These are phyloP conservation scores for Flabesymbios commensalis DNA, from an alignment of 2,888 invertebrate genomes.

Conservation along the genomic window DNA sequence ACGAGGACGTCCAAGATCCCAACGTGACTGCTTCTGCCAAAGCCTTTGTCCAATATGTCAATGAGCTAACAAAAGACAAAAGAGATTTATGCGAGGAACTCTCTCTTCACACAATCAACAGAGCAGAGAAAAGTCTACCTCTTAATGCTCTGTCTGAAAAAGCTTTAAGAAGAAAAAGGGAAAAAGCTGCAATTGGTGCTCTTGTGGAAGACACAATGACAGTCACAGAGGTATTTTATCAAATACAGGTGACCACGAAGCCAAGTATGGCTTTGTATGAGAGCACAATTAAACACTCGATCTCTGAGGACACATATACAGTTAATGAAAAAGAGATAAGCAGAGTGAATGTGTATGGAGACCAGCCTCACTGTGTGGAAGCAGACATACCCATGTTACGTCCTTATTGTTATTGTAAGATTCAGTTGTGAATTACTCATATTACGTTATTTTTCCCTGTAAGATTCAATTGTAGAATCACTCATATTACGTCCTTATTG, in stretches of 20 bases:
- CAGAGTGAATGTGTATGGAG: conserved; percentile 80
- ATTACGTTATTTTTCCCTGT: too few species aligned
- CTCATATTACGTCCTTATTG: too few species aligned
- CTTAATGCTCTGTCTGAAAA: conserved; percentile 40
- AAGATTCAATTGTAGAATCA: too few species aligned
- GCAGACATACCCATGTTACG: conserved; percentile 68
- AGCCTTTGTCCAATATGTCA: conserved; percentile 20
- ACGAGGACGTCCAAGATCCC: conserved; percentile 65
- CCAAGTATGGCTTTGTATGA: conserved; percentile 84
- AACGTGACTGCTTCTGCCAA: conserved; percentile 17
- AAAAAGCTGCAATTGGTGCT: conserved; percentile 82
- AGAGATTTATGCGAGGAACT: conserved; percentile 20
- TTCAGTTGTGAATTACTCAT: too few species aligned
- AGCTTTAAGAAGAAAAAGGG: conserved; percentile 73
- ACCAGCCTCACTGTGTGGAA: conserved; percentile 80
- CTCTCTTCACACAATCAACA: conserved; percentile 10
- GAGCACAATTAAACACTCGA: conserved; percentile 72
- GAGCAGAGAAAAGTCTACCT: conserved; percentile 22
- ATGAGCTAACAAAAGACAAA: conserved; percentile 15
- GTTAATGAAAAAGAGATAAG: conserved; percentile 50
- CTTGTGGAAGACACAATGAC: conserved; percentile 75
- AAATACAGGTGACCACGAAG: conserved; percentile 74
- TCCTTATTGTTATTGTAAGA: conserved; percentile 80
- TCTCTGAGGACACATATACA: neutral
- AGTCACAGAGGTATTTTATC: conserved; percentile 72